Evolutionary conservation across 2,113 vertebrate species (phyloP), one percentile per base, ranked within the genome.

Genomic region (Pelvicachromis taeniatus): DNA sequence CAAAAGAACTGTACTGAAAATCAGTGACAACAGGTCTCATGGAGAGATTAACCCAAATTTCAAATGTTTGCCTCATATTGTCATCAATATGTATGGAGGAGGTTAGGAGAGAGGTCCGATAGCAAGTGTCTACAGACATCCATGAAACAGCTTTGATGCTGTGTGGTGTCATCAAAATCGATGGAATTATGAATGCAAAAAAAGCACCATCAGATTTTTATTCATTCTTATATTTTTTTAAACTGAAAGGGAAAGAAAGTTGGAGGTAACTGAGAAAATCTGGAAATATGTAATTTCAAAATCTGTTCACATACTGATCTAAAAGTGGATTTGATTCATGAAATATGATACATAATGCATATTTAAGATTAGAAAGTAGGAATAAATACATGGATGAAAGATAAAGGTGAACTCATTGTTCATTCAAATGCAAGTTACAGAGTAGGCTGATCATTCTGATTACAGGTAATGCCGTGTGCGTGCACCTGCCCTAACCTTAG

Each of bases 401-500:
- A 33, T 52, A 75, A n/a, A 19, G 42, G 16, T 75, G 6, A 75
- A 31, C 42, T 8, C 10, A 11, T 50, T 58, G 35, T 53, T 48
- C 53, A 63, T 42, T 42, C 11, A 55, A 35, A 61, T 40, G 35
- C 40, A 70, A 77, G 53, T 77, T 52, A 29, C 53, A n/a, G 59
- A 21, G 38, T 42, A 12, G 50, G 38, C 61, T 81, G 65, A 83
- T 58, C 13, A 61, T 29, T 78, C 58, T 63, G 80, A 80, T 78
- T 53, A 54, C 33, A 81, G 58, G n/a, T 50, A 4, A n/a, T 40
- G 19, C 14, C 17, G 38, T 4, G 1, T 12, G 19, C 3, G 6
- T 59, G 12, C 12, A 19, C 19, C 26, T 52, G 55, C 12, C 48
- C 31, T 77, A 53, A 81, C 88, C 82, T 90, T 86, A 29, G 56